These are phyloP conservation scores for Brachionus koreanus DNA, from an alignment of 1,140 invertebrate genomes.

Conservation along the genomic window DNA sequence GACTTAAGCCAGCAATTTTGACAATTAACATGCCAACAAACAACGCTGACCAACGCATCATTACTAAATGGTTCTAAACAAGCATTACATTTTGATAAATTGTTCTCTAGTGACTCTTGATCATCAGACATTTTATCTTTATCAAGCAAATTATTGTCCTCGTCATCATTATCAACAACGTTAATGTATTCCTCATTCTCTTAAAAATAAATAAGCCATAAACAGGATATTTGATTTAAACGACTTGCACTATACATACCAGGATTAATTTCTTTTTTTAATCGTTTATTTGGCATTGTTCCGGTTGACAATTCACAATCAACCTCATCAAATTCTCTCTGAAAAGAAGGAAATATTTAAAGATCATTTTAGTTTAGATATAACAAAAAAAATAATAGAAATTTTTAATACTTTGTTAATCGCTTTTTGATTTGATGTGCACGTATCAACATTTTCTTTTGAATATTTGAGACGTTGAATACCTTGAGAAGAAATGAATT, in stretches of 20 bases:
- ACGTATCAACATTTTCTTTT: conserved; percentile 29
- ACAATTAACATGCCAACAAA: conserved; percentile 26
- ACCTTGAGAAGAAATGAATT: not conserved
- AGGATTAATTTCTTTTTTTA: not conserved
- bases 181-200: conserved; percentile 27
- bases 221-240: conserved; percentile 35
- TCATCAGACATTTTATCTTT: conserved; percentile 17
- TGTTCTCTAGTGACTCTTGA: not conserved
- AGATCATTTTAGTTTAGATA: not conserved
- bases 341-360: conserved; percentile 14
- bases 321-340: conserved; percentile 22
- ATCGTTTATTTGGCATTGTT: not conserved
- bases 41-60: conserved; percentile 9
- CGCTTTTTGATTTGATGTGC: conserved; percentile 16
- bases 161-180: conserved; percentile 26
- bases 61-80: conserved; percentile 25
- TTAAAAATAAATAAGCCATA: not conserved
- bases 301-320: conserved; percentile 36
- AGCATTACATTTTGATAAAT: conserved; percentile 1
- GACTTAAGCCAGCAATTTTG: not conserved
- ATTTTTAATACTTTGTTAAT: conserved; percentile 16
- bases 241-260: not conserved
- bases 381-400: not conserved
- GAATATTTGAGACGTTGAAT: conserved; percentile 21
- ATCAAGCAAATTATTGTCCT: not conserved